Conservation (phyloP, 2,888 invertebrate species). For the Electrophaes corylata region DNA sequence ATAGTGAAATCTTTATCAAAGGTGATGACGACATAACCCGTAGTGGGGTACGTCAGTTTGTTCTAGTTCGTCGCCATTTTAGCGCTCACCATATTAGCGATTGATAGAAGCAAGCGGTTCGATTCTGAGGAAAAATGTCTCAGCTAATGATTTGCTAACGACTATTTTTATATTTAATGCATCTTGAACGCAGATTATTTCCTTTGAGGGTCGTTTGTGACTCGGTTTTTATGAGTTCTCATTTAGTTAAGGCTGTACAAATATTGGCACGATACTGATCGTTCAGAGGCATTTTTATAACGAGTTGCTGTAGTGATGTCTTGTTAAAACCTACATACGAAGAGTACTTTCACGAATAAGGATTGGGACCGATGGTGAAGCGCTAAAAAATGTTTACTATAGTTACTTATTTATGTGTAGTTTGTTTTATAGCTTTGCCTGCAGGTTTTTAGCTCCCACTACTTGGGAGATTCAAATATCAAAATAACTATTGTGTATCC, state of each 20-base stretch:
- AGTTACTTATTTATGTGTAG: too few species aligned
- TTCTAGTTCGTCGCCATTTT: constrained; percentile 38
- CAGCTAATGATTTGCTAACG: constrained; percentile 84
- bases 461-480: too few species aligned
- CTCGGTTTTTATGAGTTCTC: constrained; percentile 46
- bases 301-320: background rate
- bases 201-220: constrained; percentile 72
- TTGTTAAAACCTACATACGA: too few species aligned
- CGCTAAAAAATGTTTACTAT: too few species aligned
- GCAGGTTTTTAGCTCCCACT: too few species aligned
- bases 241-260: constrained; percentile 36
- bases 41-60: too few species aligned
- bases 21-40: too few species aligned
- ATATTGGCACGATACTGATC: constrained; percentile 3
- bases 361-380: too few species aligned
- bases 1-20: too few species aligned
- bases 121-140: constrained; percentile 67
- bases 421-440: too few species aligned
- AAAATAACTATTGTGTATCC: too few species aligned
- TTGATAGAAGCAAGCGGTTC: constrained; percentile 65
- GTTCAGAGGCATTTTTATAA: background rate
- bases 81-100: constrained; percentile 55
- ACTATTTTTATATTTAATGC: constrained; percentile 82
- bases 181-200: constrained; percentile 75
- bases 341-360: too few species aligned